phyloP scores from a whole-genome alignment of 2,113 vertebrate genomes.

The Onychostruthus taczanowskii region DNA sequence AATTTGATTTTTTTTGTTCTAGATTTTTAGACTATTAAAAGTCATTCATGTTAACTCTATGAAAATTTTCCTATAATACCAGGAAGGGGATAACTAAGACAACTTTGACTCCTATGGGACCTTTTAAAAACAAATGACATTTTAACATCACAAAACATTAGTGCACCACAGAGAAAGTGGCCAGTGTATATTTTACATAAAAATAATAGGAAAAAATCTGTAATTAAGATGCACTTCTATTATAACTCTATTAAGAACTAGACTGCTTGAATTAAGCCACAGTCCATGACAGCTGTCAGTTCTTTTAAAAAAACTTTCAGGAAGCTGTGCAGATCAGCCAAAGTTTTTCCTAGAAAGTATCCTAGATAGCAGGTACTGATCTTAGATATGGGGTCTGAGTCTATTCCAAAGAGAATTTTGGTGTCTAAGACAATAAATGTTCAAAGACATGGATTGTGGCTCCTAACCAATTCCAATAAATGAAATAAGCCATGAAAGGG shows the following conservation, averaged over 20 bases:
- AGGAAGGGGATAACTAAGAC: background rate
- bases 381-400: background rate
- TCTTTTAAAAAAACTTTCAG: background rate
- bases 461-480: background rate
- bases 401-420: background rate
- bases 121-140: background rate
- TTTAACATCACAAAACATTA: background rate
- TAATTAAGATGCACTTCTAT: background rate
- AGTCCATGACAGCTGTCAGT: background rate
- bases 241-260: background rate
- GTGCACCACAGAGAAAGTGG: background rate
- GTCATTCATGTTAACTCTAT: background rate
- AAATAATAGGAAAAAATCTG: background rate
- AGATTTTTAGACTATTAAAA: background rate
- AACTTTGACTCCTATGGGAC: background rate
- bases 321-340: background rate
- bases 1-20: background rate
- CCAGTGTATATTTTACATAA: background rate
- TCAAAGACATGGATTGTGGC: background rate
- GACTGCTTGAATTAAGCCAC: background rate
- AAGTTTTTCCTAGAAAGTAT: background rate
- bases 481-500: background rate
- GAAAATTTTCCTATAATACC: background rate
- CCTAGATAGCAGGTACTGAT: background rate
- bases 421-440: background rate